phyloP scores from a whole-genome alignment of 2,113 vertebrate species.

The Baryphthengus martii region DNA sequence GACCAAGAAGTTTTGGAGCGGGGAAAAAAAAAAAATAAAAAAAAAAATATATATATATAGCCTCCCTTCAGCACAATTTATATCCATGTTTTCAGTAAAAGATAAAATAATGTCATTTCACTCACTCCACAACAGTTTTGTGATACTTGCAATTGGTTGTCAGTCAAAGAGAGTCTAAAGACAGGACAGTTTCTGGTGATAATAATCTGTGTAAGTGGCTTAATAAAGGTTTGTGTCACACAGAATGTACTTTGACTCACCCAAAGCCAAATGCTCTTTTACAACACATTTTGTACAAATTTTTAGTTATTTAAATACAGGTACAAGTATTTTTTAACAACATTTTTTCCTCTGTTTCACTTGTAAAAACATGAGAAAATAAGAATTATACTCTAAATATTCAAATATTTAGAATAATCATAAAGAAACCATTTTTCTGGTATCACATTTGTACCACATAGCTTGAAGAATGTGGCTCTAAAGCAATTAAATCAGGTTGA shows the following conservation, averaged over 20 bases:
- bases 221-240: not conserved
- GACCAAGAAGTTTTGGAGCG: not conserved
- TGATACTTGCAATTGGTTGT: slow-evolving; percentile 32
- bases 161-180: slow-evolving; percentile 14
- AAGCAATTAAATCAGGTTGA: not conserved
- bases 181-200: not conserved
- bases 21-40: not conserved
- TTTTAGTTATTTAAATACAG: not conserved
- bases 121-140: not conserved
- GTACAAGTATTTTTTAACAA: not conserved
- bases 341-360: not conserved
- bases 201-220: not conserved
- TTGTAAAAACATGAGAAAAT: not conserved
- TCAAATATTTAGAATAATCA: not conserved
- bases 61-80: not conserved
- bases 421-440: not conserved
- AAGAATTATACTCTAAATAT: not conserved
- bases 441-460: not conserved
- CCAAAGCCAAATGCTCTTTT: not conserved
- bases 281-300: not conserved
- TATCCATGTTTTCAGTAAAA: slow-evolving; percentile 6
- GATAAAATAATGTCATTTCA: not conserved
- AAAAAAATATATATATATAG: not conserved
- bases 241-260: not conserved
- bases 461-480: not conserved